phyloP scores from a whole-genome alignment of 2,888 invertebrate species.

The Nephrotoma flavescens region DNA sequence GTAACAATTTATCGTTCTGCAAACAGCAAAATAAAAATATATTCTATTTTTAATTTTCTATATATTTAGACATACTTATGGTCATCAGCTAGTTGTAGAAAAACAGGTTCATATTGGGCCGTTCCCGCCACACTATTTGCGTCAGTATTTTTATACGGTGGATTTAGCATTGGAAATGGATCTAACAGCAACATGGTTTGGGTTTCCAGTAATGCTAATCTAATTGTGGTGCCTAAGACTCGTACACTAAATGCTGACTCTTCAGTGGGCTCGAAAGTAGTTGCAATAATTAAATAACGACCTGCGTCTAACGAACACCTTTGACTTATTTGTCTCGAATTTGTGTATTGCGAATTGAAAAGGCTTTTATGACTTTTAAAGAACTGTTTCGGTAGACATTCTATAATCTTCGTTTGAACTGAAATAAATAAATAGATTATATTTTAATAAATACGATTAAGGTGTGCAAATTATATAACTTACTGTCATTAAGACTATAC shows the following conservation, averaged over 20 bases:
- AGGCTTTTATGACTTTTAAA: slow-evolving; percentile 77
- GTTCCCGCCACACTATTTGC: slow-evolving; percentile 36
- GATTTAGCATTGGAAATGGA: slow-evolving; percentile 25
- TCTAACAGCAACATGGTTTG: slow-evolving; percentile 30
- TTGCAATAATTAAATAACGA: slow-evolving; percentile 72
- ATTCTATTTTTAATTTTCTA: not conserved
- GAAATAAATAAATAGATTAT: not conserved
- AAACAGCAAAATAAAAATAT: slow-evolving; percentile 7
- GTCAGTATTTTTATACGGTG: slow-evolving; percentile 10
- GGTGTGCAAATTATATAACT: not conserved
- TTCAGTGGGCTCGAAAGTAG: slow-evolving; percentile 81
- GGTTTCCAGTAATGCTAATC: slow-evolving; percentile 56
- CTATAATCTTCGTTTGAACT: slow-evolving; percentile 43
- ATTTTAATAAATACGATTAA: not conserved
- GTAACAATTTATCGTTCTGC: slow-evolving; percentile 72
- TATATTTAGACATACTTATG: slow-evolving; percentile 34
- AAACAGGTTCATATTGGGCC: slow-evolving; percentile 73
- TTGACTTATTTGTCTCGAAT: slow-evolving; percentile 74
- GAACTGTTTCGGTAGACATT: slow-evolving; percentile 63
- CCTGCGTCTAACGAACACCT: slow-evolving; percentile 68
- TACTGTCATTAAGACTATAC: slow-evolving; percentile 35
- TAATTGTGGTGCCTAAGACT: slow-evolving; percentile 61
- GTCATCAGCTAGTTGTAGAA: slow-evolving; percentile 79
- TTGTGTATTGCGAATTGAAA: slow-evolving; percentile 81
- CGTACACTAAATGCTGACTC: slow-evolving; percentile 78